These are phyloP conservation scores for Centropyge bicolor DNA, from an alignment of 2,797 vertebrate genomes.

Conservation along the genomic window DNA sequence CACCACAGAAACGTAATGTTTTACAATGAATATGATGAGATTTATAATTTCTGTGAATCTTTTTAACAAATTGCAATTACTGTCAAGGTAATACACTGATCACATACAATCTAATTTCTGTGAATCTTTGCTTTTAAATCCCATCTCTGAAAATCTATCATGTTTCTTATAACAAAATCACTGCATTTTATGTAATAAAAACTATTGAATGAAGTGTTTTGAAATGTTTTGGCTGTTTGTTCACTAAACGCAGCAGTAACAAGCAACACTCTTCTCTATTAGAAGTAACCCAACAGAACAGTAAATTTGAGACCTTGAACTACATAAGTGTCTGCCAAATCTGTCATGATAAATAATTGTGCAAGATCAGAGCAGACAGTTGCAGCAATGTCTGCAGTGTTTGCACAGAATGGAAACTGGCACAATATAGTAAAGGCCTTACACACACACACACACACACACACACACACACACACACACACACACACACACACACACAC, in stretches of 20 bases:
- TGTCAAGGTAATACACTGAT: too few relatives aligned
- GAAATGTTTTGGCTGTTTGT: not conserved
- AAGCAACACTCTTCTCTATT: not conserved
- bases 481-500: not conserved
- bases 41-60: not conserved
- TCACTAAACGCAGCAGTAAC: not conserved
- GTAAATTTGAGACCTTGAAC: not conserved
- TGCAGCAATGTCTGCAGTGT: not conserved
- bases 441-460: not conserved
- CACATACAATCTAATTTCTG: not conserved
- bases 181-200: conserved; percentile 15
- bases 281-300: not conserved
- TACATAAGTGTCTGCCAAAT: not conserved
- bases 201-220: not conserved
- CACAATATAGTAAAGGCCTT: not conserved
- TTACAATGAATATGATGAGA: not conserved
- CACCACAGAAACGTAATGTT: not conserved
- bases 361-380: not conserved
- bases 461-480: not conserved
- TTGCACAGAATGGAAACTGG: not conserved
- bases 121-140: conserved; percentile 1
- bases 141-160: not conserved
- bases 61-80: not conserved
- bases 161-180: not conserved
- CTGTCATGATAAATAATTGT: not conserved